phyloP scores from a whole-genome alignment of 1,140 invertebrate genomes.

The Drusus annulatus region DNA sequence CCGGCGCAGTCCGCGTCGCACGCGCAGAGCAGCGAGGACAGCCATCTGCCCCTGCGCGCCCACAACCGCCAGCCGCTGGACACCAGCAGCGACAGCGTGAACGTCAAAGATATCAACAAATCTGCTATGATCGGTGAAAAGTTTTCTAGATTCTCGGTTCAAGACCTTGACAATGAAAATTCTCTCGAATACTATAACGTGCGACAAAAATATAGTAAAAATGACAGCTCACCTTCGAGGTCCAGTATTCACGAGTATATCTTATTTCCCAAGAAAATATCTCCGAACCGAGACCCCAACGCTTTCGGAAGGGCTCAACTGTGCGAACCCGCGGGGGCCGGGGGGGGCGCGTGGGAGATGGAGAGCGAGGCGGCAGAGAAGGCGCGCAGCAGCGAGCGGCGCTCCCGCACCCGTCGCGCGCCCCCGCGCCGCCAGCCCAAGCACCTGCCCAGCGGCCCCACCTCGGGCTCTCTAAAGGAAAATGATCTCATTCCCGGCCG shows the following conservation, averaged over 20 bases:
- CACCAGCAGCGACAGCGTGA: slow-evolving; percentile 32
- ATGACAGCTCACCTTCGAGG: slow-evolving; percentile 52
- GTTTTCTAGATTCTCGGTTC: slow-evolving; percentile 50
- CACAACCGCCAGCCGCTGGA: slow-evolving; percentile 29
- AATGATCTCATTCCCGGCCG: slow-evolving; percentile 37
- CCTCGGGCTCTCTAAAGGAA: slow-evolving; percentile 42
- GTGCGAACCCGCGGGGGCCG: slow-evolving; percentile 18
- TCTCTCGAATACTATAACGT: slow-evolving; percentile 48
- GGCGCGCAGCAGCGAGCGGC: slow-evolving; percentile 52
- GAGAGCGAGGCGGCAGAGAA: slow-evolving; percentile 53
- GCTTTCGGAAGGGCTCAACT: slow-evolving; percentile 11
- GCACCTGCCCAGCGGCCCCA: not conserved
- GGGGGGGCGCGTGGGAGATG: slow-evolving; percentile 20
- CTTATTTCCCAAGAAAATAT: slow-evolving; percentile 55
- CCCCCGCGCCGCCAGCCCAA: slow-evolving; percentile 61
- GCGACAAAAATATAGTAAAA: slow-evolving; percentile 55
- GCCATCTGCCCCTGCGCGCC: slow-evolving; percentile 6
- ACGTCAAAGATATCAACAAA: slow-evolving; percentile 44
- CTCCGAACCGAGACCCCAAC: slow-evolving; percentile 53
- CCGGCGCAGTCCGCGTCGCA: slow-evolving; percentile 62
- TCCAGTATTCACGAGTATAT: slow-evolving; percentile 57
- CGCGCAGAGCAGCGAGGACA: slow-evolving; percentile 60
- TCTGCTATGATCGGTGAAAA: slow-evolving; percentile 46
- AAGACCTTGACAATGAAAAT: slow-evolving; percentile 52
- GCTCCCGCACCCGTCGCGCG: slow-evolving; percentile 57